phyloP scores from a whole-genome alignment of 2,797 vertebrate genomes.

The Harpagifer antarcticus region DNA sequence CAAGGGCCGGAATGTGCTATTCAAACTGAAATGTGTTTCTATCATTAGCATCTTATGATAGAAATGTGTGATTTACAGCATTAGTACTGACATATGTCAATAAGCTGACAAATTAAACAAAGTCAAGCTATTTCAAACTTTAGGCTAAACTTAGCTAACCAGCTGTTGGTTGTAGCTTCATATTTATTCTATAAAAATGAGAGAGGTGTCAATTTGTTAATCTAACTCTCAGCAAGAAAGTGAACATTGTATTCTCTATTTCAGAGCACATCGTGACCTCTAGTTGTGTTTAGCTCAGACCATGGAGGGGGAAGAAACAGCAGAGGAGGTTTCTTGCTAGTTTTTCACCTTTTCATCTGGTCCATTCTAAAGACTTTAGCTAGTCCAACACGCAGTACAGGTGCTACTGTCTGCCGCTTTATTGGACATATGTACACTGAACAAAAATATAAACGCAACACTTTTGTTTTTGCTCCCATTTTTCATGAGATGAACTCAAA shows the following conservation, averaged over 20 bases:
- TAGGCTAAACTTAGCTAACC: too few species aligned
- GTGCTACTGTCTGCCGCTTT: constrained; percentile 71
- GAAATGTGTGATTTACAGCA: neutral
- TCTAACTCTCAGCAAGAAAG: too few species aligned
- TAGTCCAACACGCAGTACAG: constrained; percentile 19
- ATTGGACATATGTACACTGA: constrained; percentile 70
- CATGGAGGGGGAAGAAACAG: constrained; percentile 41
- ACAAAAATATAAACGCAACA: too few species aligned
- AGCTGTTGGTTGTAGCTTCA: too few species aligned
- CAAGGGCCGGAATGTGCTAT: neutral
- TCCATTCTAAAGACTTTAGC: neutral
- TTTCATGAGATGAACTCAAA: too few species aligned
- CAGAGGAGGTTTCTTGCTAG: neutral
- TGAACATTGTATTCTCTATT: neutral
- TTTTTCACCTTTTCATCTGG: neutral
- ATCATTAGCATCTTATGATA: neutral
- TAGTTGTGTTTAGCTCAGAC: constrained; percentile 25
- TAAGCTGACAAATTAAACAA: neutral
- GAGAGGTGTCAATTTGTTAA: too few species aligned
- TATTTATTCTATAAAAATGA: too few species aligned
- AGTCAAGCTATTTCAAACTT: too few species aligned
- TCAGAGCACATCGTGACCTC: neutral
- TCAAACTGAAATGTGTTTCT: too few species aligned
- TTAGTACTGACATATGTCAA: neutral
- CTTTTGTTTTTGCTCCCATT: too few species aligned